These are phyloP conservation scores for Momotus momota DNA, from an alignment of 2,797 vertebrate species.

Conservation along the genomic window DNA sequence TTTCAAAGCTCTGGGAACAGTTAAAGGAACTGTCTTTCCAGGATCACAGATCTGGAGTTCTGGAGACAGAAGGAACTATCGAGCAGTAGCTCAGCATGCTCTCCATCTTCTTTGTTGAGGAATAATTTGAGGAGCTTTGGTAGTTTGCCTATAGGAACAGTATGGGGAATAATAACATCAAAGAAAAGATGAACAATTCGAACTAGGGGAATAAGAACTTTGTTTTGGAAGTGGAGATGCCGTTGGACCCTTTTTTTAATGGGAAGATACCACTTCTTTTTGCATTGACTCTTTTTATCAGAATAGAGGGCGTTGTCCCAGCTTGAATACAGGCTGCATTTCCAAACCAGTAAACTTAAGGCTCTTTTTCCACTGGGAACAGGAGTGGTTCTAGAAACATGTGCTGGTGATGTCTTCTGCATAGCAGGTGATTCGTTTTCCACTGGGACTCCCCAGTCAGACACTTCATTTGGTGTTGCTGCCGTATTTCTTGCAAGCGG, in stretches of 20 bases:
- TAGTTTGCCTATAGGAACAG: neutral
- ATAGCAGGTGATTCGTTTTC: neutral
- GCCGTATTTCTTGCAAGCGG: neutral
- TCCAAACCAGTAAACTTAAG: neutral
- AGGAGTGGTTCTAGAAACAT: neutral
- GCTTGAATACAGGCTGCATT: neutral
- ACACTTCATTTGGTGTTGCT: neutral
- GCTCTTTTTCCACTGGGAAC: neutral
- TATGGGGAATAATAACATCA: neutral
- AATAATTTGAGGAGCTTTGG: neutral
- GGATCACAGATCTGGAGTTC: neutral
- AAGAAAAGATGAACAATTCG: neutral
- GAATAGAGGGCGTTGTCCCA: neutral
- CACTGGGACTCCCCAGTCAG: neutral
- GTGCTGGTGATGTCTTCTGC: neutral
- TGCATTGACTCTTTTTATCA: neutral
- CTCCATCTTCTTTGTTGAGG: neutral
- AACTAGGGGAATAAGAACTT: neutral
- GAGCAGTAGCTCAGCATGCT: neutral
- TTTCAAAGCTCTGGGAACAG: constrained; percentile 50
- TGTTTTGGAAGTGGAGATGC: neutral
- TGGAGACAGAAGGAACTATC: neutral
- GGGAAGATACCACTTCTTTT: neutral
- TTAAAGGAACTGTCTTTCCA: neutral
- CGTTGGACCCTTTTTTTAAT: neutral